A percentile compares a stretch with the other conserved stretches of the same genome.
Evolutionary conservation across 2,797 vertebrate species (phyloP).

Genomic region (Tiaroga cobitis): DNA sequence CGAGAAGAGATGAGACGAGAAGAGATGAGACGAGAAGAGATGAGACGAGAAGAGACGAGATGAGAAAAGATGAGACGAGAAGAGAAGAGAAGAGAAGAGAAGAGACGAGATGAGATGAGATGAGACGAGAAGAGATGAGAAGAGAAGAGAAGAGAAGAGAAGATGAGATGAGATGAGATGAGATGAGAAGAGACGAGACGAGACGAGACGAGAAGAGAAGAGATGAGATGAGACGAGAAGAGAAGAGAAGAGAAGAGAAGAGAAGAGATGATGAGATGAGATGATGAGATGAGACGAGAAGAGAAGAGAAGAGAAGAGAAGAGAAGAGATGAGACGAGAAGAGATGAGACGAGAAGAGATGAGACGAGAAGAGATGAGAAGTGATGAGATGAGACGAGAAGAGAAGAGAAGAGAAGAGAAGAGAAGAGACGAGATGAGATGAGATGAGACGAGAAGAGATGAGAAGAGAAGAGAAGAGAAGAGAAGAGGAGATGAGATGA

Average conservation of each 20-base stretch:
- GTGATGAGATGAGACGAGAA: neutral
- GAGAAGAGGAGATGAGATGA: neutral
- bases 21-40: neutral
- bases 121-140: neutral
- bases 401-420: rapidly evolving
- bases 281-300: rapidly evolving
- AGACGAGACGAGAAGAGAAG: neutral
- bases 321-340: rapidly evolving
- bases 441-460: rapidly evolving
- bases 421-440: rapidly evolving
- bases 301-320: rapidly evolving
- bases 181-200: neutral
- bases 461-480: rapidly evolving
- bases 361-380: rapidly evolving
- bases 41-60: rapidly evolving
- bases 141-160: neutral
- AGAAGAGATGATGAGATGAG: neutral
- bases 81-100: rapidly evolving
- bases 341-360: rapidly evolving
- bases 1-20: too few relatives aligned
- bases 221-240: neutral
- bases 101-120: neutral
- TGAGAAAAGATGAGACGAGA: neutral
- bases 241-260: neutral
- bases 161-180: too few relatives aligned